phyloP scores from a whole-genome alignment of 2,797 vertebrate species.

The Liparis tanakae region DNA sequence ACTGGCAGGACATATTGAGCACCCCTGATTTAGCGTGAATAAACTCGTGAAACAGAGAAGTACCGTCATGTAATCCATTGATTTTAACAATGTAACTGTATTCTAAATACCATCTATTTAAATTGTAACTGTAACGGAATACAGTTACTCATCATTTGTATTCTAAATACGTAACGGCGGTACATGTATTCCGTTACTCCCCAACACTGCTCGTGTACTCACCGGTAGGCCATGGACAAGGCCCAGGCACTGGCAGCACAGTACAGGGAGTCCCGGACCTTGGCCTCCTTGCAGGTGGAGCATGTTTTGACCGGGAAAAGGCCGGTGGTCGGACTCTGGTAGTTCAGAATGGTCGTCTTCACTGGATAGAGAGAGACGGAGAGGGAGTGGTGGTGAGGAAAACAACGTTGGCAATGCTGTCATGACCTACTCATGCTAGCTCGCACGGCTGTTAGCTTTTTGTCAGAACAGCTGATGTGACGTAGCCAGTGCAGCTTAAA shows the following conservation, averaged over 20 bases:
- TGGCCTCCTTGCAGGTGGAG: constrained; percentile 87
- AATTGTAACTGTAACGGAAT: no score
- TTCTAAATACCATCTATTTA: no score
- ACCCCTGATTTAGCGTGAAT: no score
- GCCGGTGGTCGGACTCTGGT: constrained; percentile 95
- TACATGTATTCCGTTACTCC: no score
- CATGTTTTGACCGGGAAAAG: constrained; percentile 92
- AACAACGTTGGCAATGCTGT: background rate
- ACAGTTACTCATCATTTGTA: no score
- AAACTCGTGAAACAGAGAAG: no score
- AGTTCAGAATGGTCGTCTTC: constrained; percentile 90
- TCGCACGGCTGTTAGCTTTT: background rate
- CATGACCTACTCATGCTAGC: background rate
- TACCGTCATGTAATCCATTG: no score
- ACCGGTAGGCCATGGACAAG: constrained; percentile 94
- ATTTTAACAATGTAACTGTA: no score
- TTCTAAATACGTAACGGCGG: no score
- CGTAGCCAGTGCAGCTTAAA: background rate
- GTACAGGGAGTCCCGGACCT: constrained; percentile 93
- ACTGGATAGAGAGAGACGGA: constrained; percentile 78
- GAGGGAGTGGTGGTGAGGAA: constrained; percentile 6
- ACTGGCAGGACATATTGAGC: no score
- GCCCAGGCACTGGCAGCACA: constrained; percentile 95
- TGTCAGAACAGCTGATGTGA: background rate
- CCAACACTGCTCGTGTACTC: constrained; percentile 43